Base-by-base conservation (phyloP, 2,113 vertebrate species). In the Nanorana parkeri region DNA sequence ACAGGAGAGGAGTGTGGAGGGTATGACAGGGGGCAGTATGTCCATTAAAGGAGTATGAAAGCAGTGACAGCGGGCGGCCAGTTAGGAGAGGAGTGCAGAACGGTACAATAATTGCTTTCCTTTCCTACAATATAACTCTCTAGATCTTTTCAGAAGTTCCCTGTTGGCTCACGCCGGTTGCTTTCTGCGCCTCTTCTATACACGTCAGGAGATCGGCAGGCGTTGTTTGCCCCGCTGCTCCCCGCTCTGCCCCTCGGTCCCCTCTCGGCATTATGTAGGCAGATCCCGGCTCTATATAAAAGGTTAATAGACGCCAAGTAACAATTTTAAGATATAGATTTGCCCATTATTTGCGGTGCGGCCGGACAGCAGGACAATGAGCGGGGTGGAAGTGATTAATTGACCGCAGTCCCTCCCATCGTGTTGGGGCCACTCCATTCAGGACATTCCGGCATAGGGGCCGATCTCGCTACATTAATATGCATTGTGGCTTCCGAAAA, bases 401-500 rank as follows among this genome's bases (percentile, higher is more conserved):
- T 36, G 65, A 67, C 41, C 36, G 19, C 20, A 32, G 19, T 41
- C 20, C 29, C 29, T 67, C 65, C 65, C 28, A 67, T 13, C 24
- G 28, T 23, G 26, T 16, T 21, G 65, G 13, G 65, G 29, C 65
- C 65, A 19, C 17, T 20, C 26, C 65, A 41, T 67, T 36, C 29
- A 32, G 52, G 52, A 54, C 11, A 54, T 71, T 26, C 36, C 68
- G 17, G 47, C 16, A 54, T 10, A 68, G 55, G 71, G 55, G 71
- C 15, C 54, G 19, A 3, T 36, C 13, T 11, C 6, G 10, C 54
- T 17, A 20, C 71, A 32, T 21, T 36, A 19, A 21, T 61, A 20
- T 24, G 29, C 72, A 21, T n/a, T 74, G 71, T 41, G 72, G 72
- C 72, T 56, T 51, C 56, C 17, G 29, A n/a, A 32, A 32, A 32